phyloP scores from a whole-genome alignment of 2,888 invertebrate genomes.

The Heliconius cydno region DNA sequence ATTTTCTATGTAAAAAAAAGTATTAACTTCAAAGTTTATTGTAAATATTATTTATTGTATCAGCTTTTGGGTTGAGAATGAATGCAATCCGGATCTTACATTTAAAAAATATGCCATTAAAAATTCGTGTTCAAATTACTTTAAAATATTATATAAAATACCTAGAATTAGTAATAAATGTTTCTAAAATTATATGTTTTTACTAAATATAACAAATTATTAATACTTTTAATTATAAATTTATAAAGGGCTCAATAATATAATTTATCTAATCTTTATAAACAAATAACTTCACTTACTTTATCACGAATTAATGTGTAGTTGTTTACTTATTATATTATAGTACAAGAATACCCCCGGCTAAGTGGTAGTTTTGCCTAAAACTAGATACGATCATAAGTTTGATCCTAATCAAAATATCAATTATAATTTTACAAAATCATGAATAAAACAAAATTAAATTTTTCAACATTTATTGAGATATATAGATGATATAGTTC shows the following conservation, averaged over 20 bases:
- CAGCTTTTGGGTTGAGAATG: not conserved
- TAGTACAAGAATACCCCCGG: not conserved
- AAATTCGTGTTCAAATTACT: no score
- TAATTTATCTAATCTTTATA: not conserved
- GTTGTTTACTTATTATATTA: not conserved
- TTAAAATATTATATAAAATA: no score
- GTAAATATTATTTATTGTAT: no score
- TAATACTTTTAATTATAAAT: not conserved
- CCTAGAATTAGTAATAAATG: no score
- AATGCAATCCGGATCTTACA: not conserved
- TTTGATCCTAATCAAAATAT: not conserved
- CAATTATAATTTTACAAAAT: not conserved
- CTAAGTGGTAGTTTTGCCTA: not conserved
- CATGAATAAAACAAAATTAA: not conserved
- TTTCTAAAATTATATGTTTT: no score
- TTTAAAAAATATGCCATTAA: not conserved
- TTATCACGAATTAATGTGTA: not conserved
- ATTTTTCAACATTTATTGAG: conserved; percentile 20
- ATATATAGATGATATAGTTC: conserved; percentile 9
- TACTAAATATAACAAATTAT: no score
- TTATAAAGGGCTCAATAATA: not conserved
- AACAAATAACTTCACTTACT: not conserved
- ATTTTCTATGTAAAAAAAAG: not conserved
- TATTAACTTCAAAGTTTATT: no score
- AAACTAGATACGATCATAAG: not conserved